Evolutionary conservation across 1,140 invertebrate species (phyloP).

Genomic region (Drosophila sp.): DNA sequence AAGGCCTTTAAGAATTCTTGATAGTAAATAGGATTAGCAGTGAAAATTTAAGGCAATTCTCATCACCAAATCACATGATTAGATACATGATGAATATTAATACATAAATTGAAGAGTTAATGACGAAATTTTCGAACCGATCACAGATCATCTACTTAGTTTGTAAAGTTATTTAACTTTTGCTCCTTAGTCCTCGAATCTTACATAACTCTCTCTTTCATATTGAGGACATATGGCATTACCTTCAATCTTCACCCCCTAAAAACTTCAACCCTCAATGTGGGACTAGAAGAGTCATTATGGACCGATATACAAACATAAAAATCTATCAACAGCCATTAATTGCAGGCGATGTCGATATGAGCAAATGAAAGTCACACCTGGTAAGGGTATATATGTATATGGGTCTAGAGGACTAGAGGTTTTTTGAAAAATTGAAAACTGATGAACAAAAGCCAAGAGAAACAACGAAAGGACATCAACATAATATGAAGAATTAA

Average conservation of each 20-base stretch:
- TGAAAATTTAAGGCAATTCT: no score
- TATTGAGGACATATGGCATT: not conserved
- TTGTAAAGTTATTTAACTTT: no score
- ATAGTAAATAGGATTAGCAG: no score
- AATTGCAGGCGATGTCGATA: conserved; percentile 50
- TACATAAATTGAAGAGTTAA: no score
- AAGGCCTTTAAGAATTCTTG: no score
- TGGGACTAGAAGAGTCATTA: conserved; percentile 37
- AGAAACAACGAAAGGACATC: conserved; percentile 74
- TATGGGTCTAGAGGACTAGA: conserved; percentile 10
- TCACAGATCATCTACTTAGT: not conserved
- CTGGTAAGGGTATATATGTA: conserved; percentile 49
- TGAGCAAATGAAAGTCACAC: conserved; percentile 59
- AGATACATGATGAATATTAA: no score
- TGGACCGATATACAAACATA: conserved; percentile 71
- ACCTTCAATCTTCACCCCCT: not conserved
- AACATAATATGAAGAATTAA: conserved; percentile 80
- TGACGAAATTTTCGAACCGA: no score
- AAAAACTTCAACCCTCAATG: conserved; percentile 38
- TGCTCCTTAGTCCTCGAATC: no score
- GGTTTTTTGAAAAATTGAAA: conserved; percentile 72
- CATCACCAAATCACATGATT: no score
- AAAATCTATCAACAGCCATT: conserved; percentile 77
- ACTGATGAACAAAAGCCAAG: conserved; percentile 71
- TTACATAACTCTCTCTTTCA: not conserved